Evolutionary conservation across 1,140 invertebrate species (phyloP).

Genomic region (Sweltsa coloradensis): DNA sequence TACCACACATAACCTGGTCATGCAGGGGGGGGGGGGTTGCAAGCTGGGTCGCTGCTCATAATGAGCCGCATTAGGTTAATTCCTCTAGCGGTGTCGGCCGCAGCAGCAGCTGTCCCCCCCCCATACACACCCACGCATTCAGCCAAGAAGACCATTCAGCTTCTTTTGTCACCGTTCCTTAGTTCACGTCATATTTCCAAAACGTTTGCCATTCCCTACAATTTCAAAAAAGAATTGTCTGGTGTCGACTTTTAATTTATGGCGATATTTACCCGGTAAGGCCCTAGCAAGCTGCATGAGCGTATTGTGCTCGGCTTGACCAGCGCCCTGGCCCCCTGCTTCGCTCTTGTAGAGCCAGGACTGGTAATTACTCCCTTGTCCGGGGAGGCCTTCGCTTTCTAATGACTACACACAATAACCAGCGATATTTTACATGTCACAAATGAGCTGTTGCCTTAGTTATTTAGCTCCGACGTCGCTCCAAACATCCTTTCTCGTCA

Average conservation of each 20-base stretch:
- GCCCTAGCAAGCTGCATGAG: too few relatives aligned
- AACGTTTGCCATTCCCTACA: not conserved
- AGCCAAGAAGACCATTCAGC: too few relatives aligned
- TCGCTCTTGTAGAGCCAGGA: not conserved
- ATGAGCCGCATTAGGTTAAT: not conserved
- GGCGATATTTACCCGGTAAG: too few relatives aligned
- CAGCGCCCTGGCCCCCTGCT: too few relatives aligned
- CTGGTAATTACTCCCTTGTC: slow-evolving; percentile 3
- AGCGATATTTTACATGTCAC: slow-evolving; percentile 1
- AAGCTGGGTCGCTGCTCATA: too few relatives aligned
- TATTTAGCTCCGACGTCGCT: not conserved
- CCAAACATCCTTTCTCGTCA: not conserved
- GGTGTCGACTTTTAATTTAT: too few relatives aligned
- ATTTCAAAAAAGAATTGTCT: not conserved
- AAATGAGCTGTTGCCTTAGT: too few relatives aligned
- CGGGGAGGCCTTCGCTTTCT: not conserved
- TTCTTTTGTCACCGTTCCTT: too few relatives aligned
- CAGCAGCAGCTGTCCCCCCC: not conserved
- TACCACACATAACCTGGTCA: too few relatives aligned
- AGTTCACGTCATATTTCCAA: slow-evolving; percentile 4
- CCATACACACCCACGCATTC: not conserved
- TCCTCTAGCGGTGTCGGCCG: not conserved
- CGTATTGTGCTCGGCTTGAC: too few relatives aligned
- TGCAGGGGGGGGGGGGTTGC: too few relatives aligned
- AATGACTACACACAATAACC: slow-evolving; percentile 1